Evolutionary conservation across 92 coral and sea anemone species (phyloP).

Genomic region (Palythoa caribaeorum): DNA sequence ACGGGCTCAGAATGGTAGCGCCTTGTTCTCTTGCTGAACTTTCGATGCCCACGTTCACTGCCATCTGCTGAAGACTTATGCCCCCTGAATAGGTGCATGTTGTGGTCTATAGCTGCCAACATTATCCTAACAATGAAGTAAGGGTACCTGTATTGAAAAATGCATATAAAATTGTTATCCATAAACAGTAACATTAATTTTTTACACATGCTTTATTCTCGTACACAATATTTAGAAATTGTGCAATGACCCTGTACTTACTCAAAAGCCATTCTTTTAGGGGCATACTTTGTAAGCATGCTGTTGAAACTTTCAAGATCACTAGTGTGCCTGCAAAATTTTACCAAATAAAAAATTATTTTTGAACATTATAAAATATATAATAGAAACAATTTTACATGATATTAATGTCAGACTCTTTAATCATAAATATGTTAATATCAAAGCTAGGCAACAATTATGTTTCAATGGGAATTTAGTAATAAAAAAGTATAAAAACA

Average conservation of each 20-base stretch:
- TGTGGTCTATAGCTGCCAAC: conserved; percentile 61
- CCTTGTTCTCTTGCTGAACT: conserved; percentile 48
- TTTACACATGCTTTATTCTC: background rate
- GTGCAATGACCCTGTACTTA: conserved; percentile 51
- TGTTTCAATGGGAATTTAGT: background rate
- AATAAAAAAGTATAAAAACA: background rate
- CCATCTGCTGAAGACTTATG: conserved; percentile 19
- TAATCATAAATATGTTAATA: background rate
- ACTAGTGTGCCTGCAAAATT: conserved; percentile 55
- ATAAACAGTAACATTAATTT: background rate
- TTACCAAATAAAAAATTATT: background rate
- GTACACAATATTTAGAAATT: background rate
- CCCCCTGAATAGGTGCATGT: conserved; percentile 57
- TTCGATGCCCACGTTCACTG: conserved; percentile 31
- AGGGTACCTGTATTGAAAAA: conserved; percentile 40
- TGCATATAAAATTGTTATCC: background rate
- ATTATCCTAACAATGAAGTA: conserved; percentile 51
- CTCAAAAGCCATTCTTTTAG: conserved; percentile 53
- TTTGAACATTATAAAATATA: background rate
- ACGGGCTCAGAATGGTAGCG: conserved; percentile 59
- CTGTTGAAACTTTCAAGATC: conserved; percentile 63
- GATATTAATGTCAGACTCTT: background rate
- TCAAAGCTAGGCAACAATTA: background rate
- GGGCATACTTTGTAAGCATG: conserved; percentile 50
- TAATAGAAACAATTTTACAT: background rate